Percentiles rank a stretch among this genome's conserved stretches.
Conservation (phyloP, 1,140 invertebrate species). For the Aphaenogaster ashmeadi region DNA sequence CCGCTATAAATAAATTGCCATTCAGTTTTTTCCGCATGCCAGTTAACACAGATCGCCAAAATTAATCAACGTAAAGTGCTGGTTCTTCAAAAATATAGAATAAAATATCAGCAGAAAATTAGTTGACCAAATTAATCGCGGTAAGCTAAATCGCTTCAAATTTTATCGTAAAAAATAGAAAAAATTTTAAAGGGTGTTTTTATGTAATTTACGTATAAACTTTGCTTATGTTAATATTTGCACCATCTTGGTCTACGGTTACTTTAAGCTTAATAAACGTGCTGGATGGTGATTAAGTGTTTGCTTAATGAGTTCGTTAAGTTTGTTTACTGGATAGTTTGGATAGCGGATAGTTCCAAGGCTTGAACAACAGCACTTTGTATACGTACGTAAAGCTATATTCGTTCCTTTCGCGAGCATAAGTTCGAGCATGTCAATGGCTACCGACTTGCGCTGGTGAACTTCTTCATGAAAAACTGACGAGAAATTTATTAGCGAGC, state of each 20-base stretch:
- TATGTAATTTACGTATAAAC: neutral
- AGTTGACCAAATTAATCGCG: neutral
- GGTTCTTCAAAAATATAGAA: neutral
- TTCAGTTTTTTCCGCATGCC: neutral
- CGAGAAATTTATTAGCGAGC: slow-evolving; percentile 37
- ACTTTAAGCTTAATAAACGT: slow-evolving; percentile 53
- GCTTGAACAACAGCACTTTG: slow-evolving; percentile 50
- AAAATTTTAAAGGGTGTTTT: neutral
- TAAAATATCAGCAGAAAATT: neutral
- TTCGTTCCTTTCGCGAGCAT: slow-evolving; percentile 36
- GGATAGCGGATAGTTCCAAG: slow-evolving; percentile 44
- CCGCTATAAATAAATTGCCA: slow-evolving; percentile 7
- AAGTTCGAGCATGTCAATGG: slow-evolving; percentile 33
- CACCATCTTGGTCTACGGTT: slow-evolving; percentile 31
- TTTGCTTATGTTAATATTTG: slow-evolving; percentile 42
- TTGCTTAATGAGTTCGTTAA: slow-evolving; percentile 53
- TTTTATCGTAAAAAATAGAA: neutral
- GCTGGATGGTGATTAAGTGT: slow-evolving; percentile 57
- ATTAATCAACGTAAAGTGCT: neutral
- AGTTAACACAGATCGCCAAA: neutral
- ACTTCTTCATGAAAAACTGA: slow-evolving; percentile 34
- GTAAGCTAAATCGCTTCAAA: neutral
- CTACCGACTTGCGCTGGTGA: slow-evolving; percentile 1
- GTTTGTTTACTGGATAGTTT: slow-evolving; percentile 58
- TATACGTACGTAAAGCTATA: slow-evolving; percentile 40